A percentile compares a stretch with the other conserved stretches of the same genome.
These are phyloP conservation scores for Chloroclysta siterata DNA, from an alignment of 2,888 invertebrate genomes.

Conservation along the genomic window DNA sequence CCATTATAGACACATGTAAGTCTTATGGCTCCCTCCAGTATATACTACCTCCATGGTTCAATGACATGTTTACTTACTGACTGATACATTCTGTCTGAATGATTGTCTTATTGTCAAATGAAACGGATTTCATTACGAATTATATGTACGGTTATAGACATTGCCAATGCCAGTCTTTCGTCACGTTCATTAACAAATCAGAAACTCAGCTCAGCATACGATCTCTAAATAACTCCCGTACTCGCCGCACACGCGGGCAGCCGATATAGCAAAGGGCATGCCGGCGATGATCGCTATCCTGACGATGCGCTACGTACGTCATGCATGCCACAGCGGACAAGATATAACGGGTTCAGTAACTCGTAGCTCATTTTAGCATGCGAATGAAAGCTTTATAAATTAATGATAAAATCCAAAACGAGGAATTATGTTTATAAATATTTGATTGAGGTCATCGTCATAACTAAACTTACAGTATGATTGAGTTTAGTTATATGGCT, in stretches of 20 bases:
- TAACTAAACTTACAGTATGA: no score
- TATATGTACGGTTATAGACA: not conserved
- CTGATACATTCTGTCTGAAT: not conserved
- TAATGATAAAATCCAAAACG: no score
- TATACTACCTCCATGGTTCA: no score
- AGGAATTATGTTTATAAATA: no score
- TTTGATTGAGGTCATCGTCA: no score
- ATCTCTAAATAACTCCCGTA: conserved; percentile 29
- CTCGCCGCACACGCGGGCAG: conserved; percentile 9
- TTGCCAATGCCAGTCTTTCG: conserved; percentile 17
- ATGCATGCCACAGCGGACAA: conserved; percentile 13
- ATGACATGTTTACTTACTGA: not conserved
- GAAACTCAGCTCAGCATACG: conserved; percentile 2
- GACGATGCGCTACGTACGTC: conserved; percentile 42
- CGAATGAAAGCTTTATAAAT: not conserved
- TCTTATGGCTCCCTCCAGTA: no score
- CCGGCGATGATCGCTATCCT: conserved; percentile 62
- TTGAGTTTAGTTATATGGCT: no score
- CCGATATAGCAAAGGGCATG: conserved; percentile 61
- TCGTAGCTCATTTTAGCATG: not conserved
- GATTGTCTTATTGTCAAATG: not conserved
- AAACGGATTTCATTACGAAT: not conserved
- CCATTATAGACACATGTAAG: no score
- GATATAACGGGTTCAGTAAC: conserved; percentile 2
- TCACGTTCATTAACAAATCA: conserved; percentile 25